Percentiles rank a stretch among this genome's conserved stretches.
Evolutionary conservation across 2,888 invertebrate genomes (phyloP).

Genomic region (Acanthosepion esculentum): DNA sequence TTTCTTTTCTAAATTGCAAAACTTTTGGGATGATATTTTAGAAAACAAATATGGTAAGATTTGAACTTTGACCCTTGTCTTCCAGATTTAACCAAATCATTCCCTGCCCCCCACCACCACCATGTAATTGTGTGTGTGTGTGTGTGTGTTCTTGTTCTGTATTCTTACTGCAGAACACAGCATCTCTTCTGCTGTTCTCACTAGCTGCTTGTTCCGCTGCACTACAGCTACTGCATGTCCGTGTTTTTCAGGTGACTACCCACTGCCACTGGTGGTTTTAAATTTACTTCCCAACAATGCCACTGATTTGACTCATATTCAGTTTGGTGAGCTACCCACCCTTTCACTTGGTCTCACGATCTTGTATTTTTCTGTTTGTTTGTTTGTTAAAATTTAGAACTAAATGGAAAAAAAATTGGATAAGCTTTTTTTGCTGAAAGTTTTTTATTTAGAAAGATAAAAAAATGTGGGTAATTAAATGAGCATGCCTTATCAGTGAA

Average conservation of each 20-base stretch:
- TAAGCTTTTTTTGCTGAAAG: not conserved
- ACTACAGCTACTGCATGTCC: slow-evolving; percentile 40
- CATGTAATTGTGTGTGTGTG: slow-evolving; percentile 48
- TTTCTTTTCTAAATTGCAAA: no score
- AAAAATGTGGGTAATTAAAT: not conserved
- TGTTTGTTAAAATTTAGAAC: not conserved
- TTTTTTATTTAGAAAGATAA: not conserved
- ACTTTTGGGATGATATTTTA: no score
- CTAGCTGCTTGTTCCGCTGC: slow-evolving; percentile 15
- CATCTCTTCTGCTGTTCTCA: not conserved
- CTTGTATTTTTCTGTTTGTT: not conserved
- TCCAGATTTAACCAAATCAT: not conserved
- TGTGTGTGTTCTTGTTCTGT: slow-evolving; percentile 39
- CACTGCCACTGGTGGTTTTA: slow-evolving; percentile 11
- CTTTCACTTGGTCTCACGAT: not conserved
- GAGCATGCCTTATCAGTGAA: not conserved
- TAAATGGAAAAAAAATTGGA: not conserved
- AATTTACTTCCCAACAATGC: not conserved
- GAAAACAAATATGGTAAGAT: no score
- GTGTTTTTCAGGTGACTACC: slow-evolving; percentile 33
- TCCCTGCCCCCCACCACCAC: not conserved
- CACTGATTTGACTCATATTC: slow-evolving; percentile 10
- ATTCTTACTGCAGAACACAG: not conserved
- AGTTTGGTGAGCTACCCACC: slow-evolving; percentile 40
- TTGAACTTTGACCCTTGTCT: no score